Conservation (phyloP, 2,888 invertebrate species). For the Torymus auratus region DNA sequence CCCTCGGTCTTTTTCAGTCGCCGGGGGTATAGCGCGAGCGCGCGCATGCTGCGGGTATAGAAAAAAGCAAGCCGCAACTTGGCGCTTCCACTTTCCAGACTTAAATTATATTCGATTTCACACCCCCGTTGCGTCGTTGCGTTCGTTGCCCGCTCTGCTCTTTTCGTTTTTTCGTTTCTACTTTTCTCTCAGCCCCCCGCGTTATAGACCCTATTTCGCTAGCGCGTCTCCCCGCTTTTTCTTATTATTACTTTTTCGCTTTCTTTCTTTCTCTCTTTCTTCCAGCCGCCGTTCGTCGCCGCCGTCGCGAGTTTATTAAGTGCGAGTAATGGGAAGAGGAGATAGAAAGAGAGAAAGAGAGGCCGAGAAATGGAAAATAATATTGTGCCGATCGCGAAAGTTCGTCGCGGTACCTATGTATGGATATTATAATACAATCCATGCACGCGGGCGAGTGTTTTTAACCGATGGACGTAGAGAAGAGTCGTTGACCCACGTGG, state of each 20-base stretch:
- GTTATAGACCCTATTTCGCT: too few species aligned
- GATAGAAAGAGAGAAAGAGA: not conserved
- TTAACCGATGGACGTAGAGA: too few species aligned
- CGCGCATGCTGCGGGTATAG: not conserved
- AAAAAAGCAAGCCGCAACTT: slow-evolving; percentile 17
- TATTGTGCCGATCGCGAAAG: too few species aligned
- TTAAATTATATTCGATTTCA: slow-evolving; percentile 46
- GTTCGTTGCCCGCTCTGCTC: not conserved
- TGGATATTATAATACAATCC: too few species aligned
- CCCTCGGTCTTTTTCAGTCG: not conserved
- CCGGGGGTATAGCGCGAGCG: too few species aligned
- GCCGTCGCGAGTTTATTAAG: not conserved
- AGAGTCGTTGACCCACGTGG: too few species aligned
- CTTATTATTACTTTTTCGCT: slow-evolving; percentile 11
- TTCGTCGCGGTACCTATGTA: too few species aligned
- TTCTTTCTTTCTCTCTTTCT: too few species aligned
- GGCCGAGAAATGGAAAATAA: too few species aligned
- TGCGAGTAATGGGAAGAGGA: not conserved
- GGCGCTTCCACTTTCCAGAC: slow-evolving; percentile 28
- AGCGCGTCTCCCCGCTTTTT: not conserved
- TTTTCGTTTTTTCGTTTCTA: not conserved
- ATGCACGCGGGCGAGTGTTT: too few species aligned
- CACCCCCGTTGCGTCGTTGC: slow-evolving; percentile 1
- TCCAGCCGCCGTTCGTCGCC: too few species aligned
- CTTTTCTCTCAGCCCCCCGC: not conserved